Base-by-base conservation (phyloP, 2,797 vertebrate genomes). In the Danio tinwini region DNA sequence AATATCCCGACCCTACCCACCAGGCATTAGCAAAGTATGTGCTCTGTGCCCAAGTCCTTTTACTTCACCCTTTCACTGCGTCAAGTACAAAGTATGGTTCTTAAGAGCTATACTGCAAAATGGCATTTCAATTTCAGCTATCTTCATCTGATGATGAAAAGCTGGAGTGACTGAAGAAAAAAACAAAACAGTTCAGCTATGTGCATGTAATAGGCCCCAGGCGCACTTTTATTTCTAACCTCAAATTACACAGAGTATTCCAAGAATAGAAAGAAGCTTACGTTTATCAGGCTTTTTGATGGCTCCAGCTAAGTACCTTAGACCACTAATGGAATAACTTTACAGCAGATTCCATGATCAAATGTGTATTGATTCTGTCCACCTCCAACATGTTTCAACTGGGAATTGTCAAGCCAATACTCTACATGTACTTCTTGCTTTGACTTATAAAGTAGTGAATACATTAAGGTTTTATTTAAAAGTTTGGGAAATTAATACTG, bases 311-410 rank as follows among this genome's bases (percentile, higher is more conserved):
- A 87, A 89, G 79, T 89, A 84, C 82, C 68, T 1, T 82, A 88
- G 85, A 87, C 65, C 71, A 81, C 85, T 89, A 89, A 91, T 87
- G 83, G 90, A 92, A 91, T 90, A 91, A 80, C 81, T 88, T 85
- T 82, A 81, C 84, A 86, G 86, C 85, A 77, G 80, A 85, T 89
- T 88, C 87, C 81, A 53, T 88, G 88, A 84, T 87, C 89, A 81
- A 83, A 87, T 86, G 81, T 82, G 44, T 87, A 92, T 93, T 81
- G 84, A 92, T 91, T 88, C 85, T 76, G 63, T 42, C 49, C 83
- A 84, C 83, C 82, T 53, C 82, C 85, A 86, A 75, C 69, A 85
- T 1, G 85, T 75, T 84, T 83, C 89, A 82, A 82, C 72, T 69
- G 88, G 89, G 90, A 87, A 81, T 75, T 68, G 8, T 73, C 78